A percentile compares a stretch with the other conserved stretches of the same genome.
These are phyloP conservation scores for Mechanitis mazaeus DNA, from an alignment of 2,888 invertebrate genomes.

Conservation along the genomic window DNA sequence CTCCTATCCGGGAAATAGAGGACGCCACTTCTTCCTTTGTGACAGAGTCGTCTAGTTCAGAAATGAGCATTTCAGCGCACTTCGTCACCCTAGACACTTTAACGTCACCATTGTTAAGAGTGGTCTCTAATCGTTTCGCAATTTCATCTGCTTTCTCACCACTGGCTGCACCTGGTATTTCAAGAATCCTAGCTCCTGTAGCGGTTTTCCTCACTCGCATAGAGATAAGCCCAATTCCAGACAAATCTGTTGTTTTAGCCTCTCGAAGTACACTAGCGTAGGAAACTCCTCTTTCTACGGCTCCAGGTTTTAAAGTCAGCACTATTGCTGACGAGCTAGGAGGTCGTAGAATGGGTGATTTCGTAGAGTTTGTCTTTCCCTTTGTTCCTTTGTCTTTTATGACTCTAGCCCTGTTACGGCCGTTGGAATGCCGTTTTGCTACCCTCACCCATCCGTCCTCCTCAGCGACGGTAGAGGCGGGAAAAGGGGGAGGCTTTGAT, in stretches of 20 bases:
- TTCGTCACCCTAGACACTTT: not conserved
- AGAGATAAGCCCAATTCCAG: not conserved
- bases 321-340: not conserved
- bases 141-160: not conserved
- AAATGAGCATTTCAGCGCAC: conserved; percentile 19
- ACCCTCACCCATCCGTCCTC: too few relatives aligned
- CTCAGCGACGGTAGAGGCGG: too few relatives aligned
- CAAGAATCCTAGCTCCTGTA: not conserved
- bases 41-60: conserved; percentile 28
- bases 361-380: too few relatives aligned
- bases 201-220: not conserved
- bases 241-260: not conserved
- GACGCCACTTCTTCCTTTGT: conserved; percentile 9
- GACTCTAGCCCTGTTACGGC: not conserved
- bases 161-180: not conserved
- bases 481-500: too few relatives aligned
- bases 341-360: not conserved
- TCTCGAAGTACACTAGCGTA: not conserved
- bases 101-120: not conserved
- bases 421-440: not conserved
- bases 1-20: conserved; percentile 17
- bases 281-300: not conserved
- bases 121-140: not conserved
- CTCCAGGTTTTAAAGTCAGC: not conserved
- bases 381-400: too few relatives aligned